phyloP scores from a whole-genome alignment of 2,797 vertebrate species.

The Merluccius polli region DNA sequence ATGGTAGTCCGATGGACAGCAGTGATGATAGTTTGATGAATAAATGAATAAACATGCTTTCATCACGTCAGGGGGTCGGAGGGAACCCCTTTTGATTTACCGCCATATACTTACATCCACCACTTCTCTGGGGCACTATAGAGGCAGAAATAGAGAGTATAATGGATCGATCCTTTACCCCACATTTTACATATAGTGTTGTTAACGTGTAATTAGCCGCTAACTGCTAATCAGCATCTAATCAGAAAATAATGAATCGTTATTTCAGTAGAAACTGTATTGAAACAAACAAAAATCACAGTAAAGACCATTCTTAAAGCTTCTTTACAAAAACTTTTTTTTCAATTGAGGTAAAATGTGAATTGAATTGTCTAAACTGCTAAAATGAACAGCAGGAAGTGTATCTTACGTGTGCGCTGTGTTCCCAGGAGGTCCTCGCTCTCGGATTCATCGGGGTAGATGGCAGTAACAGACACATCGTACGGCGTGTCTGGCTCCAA shows the following conservation, averaged over 20 bases:
- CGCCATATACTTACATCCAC: conserved; percentile 64
- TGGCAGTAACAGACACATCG: conserved; percentile 89
- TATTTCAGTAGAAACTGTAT: background rate
- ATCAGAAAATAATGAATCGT: background rate
- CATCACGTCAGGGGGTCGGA: conserved; percentile 30
- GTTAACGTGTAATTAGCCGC: background rate
- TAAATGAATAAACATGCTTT: conserved; percentile 60
- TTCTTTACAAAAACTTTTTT: background rate
- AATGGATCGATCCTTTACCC: conserved; percentile 48
- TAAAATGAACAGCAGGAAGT: background rate
- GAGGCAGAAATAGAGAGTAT: conserved; percentile 63
- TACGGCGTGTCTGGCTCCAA: conserved; percentile 87
- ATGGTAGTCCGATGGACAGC: conserved; percentile 48
- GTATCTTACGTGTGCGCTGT: conserved; percentile 86
- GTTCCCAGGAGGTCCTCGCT: conserved; percentile 89
- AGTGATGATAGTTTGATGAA: conserved; percentile 38
- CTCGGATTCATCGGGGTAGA: conserved; percentile 98
- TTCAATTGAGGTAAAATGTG: background rate
- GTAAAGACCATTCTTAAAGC: background rate
- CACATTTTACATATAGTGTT: conserved; percentile 26
- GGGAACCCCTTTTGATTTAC: conserved; percentile 50
- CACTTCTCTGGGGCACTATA: conserved; percentile 61
- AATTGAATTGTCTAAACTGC: background rate
- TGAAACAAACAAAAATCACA: background rate
- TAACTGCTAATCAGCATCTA: background rate